Evolutionary conservation across 2,113 vertebrate species (phyloP).

Genomic region (Malurus melanocephalus): DNA sequence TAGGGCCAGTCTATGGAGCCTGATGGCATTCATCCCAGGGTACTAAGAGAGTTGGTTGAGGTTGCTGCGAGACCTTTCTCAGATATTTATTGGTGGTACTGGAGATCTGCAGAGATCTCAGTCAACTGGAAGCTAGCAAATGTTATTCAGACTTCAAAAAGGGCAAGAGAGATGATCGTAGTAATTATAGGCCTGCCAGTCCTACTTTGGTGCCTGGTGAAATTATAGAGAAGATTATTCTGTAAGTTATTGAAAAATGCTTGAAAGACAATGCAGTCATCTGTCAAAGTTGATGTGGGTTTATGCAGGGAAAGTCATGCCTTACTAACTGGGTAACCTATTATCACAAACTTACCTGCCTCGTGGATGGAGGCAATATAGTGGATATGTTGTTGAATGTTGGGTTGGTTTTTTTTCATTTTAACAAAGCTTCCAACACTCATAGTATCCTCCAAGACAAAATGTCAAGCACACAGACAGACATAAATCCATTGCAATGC

Average conservation of each 20-base stretch:
- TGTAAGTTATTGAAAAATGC: neutral
- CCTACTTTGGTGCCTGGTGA: neutral
- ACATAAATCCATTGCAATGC: neutral
- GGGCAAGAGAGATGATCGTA: neutral
- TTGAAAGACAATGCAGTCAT: neutral
- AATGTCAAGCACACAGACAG: neutral
- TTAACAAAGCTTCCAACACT: neutral
- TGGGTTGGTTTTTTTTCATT: neutral
- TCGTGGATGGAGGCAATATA: neutral
- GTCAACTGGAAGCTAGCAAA: neutral
- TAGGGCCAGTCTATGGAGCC: neutral
- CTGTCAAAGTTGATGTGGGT: accelerated
- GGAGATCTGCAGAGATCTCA: neutral
- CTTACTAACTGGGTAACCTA: neutral
- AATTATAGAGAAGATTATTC: neutral
- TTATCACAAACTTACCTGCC: neutral
- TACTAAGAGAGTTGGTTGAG: neutral
- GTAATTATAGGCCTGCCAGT: neutral
- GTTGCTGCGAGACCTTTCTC: neutral
- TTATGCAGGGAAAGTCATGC: neutral
- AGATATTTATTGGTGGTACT: neutral
- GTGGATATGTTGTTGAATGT: neutral
- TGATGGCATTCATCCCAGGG: neutral
- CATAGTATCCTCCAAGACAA: neutral
- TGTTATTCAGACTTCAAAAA: neutral